Evolutionary conservation across 2,888 invertebrate genomes (phyloP).

Genomic region (Lottia gigantea): DNA sequence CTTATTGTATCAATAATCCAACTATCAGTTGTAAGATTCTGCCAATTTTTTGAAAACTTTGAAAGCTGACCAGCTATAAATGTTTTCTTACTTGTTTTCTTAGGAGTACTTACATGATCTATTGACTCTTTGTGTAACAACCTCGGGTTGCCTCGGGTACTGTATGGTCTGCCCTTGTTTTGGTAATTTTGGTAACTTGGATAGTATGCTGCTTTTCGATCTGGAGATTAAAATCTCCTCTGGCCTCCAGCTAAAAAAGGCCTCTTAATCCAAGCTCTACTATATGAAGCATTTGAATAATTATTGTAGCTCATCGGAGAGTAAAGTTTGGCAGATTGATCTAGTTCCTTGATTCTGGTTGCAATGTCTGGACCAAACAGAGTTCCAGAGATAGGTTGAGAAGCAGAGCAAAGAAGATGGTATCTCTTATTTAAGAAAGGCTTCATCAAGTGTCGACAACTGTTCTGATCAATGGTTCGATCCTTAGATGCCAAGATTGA

Average conservation of each 20-base stretch:
- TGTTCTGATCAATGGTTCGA: no score
- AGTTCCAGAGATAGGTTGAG: neutral
- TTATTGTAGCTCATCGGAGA: neutral
- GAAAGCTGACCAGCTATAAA: neutral
- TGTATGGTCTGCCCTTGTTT: neutral
- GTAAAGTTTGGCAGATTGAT: neutral
- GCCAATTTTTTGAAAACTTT: neutral
- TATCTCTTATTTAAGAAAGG: neutral
- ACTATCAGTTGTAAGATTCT: neutral
- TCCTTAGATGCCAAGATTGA: no score
- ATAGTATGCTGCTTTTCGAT: neutral
- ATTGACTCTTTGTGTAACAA: no score
- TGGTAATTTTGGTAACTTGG: neutral
- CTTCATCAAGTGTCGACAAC: neutral
- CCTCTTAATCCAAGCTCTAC: neutral
- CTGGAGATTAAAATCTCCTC: neutral
- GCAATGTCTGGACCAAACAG: neutral
- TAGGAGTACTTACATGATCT: no score
- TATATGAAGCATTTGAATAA: neutral
- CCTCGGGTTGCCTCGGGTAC: neutral
- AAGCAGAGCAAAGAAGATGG: neutral
- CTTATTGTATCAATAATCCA: neutral
- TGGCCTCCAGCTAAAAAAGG: slow-evolving; percentile 4
- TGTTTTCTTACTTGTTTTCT: neutral
- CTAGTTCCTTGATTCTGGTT: neutral